A percentile compares a stretch with the other conserved stretches of the same genome.
Evolutionary conservation across 2,888 invertebrate species (phyloP).

Genomic region (Brassicogethes aeneus): DNA sequence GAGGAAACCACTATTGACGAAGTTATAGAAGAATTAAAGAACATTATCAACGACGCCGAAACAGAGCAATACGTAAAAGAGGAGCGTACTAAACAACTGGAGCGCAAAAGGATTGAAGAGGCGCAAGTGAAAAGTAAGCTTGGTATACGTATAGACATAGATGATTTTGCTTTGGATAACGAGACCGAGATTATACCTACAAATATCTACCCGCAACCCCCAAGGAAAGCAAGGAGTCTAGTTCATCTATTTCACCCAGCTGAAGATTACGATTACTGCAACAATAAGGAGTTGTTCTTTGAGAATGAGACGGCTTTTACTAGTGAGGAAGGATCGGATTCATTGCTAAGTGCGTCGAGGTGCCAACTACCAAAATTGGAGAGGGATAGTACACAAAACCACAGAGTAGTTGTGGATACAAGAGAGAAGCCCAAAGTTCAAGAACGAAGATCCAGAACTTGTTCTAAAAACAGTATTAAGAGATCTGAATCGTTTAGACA

Average conservation of each 20-base stretch:
- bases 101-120: slow-evolving; percentile 29
- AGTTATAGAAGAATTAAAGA: slow-evolving; percentile 76
- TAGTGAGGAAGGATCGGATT: slow-evolving; percentile 63
- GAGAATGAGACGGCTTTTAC: slow-evolving; percentile 52
- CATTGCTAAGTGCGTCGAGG: slow-evolving; percentile 55
- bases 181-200: slow-evolving; percentile 65
- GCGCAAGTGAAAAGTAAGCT: slow-evolving; percentile 31
- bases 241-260: slow-evolving; percentile 58
- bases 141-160: slow-evolving; percentile 32
- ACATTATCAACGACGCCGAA: slow-evolving; percentile 79
- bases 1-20: slow-evolving; percentile 80
- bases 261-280: slow-evolving; percentile 43
- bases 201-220: slow-evolving; percentile 73
- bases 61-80: slow-evolving; percentile 51
- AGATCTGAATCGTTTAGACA: slow-evolving; percentile 25
- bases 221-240: slow-evolving; percentile 63
- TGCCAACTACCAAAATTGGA: slow-evolving; percentile 20
- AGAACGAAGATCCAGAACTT: slow-evolving; percentile 9
- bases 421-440: slow-evolving; percentile 29
- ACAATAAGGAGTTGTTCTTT: slow-evolving; percentile 47
- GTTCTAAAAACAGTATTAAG: slow-evolving; percentile 17
- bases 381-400: slow-evolving; percentile 21
- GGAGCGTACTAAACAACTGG: slow-evolving; percentile 24
- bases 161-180: slow-evolving; percentile 48
- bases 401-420: slow-evolving; percentile 50